Conservation (phyloP, 2,797 vertebrate genomes). For the Phataginus tricuspis region DNA sequence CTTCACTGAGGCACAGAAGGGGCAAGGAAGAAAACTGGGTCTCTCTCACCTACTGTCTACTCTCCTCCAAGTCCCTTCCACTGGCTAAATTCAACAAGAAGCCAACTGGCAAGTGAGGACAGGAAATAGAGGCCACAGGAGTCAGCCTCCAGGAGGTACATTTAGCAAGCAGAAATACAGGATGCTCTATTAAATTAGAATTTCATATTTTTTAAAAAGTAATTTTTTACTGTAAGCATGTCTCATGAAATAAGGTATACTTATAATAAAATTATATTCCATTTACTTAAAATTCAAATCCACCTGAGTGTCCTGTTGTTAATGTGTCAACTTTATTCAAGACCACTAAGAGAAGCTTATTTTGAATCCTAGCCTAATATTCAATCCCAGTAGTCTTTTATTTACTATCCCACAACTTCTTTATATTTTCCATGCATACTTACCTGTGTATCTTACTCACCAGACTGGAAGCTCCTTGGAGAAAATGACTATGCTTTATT, state of each 20-base stretch:
- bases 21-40: background rate
- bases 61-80: background rate
- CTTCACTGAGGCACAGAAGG: background rate
- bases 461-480: background rate
- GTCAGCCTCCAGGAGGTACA: background rate
- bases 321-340: background rate
- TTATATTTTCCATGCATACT: background rate
- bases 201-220: background rate
- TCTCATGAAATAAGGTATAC: background rate
- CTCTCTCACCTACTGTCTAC: background rate
- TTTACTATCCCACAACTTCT: background rate
- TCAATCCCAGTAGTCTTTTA: background rate
- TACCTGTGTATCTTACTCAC: background rate
- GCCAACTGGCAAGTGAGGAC: background rate
- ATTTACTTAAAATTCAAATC: conserved; percentile 35
- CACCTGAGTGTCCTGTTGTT: background rate
- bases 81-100: background rate
- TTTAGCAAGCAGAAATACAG: background rate
- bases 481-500: background rate
- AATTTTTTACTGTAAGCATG: background rate
- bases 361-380: background rate
- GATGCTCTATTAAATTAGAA: background rate
- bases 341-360: background rate
- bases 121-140: background rate
- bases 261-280: background rate